Percentiles rank a stretch among this genome's conserved stretches.
Evolutionary conservation across 2,797 vertebrate species (phyloP).

Genomic region (Amniataba percoides): DNA sequence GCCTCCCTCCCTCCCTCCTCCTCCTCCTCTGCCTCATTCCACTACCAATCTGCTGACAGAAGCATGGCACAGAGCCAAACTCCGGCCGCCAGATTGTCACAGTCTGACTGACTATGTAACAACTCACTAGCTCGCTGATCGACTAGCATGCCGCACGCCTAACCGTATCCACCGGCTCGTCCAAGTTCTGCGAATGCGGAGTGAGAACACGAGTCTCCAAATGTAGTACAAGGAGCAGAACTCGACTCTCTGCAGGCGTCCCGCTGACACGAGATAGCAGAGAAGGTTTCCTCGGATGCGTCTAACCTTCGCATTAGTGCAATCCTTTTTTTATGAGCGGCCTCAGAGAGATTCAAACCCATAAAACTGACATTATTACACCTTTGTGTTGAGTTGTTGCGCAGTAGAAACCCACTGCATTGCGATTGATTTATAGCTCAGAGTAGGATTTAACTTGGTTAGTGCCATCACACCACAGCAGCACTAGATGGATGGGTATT

Average conservation of each 20-base stretch:
- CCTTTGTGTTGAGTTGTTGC: constrained; percentile 52
- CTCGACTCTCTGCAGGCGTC: not conserved
- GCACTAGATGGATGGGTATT: constrained; percentile 54
- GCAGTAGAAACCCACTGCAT: constrained; percentile 39
- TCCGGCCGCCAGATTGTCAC: constrained; percentile 61
- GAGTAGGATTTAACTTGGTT: constrained; percentile 62
- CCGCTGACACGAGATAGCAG: constrained; percentile 39
- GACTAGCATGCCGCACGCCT: constrained; percentile 33
- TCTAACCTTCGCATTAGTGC: constrained; percentile 48
- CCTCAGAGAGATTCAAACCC: constrained; percentile 62
- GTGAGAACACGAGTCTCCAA: constrained; percentile 25
- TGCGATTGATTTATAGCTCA: constrained; percentile 57
- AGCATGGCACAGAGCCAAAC: constrained; percentile 62
- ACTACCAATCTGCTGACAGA: constrained; percentile 70
- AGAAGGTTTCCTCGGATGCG: constrained; percentile 30
- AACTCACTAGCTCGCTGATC: constrained; percentile 67
- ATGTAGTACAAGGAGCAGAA: constrained; percentile 25
- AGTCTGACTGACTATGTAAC: constrained; percentile 68
- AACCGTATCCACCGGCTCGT: constrained; percentile 16
- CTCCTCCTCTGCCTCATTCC: constrained; percentile 27
- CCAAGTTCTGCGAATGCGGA: constrained; percentile 27
- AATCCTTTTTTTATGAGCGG: constrained; percentile 52
- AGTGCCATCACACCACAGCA: constrained; percentile 52
- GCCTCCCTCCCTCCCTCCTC: constrained; percentile 14
- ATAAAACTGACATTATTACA: constrained; percentile 65